Evolutionary conservation across 1,140 invertebrate genomes (phyloP), one percentile per base, ranked within the genome.

Genomic region (Drosophila prosaltans): DNA sequence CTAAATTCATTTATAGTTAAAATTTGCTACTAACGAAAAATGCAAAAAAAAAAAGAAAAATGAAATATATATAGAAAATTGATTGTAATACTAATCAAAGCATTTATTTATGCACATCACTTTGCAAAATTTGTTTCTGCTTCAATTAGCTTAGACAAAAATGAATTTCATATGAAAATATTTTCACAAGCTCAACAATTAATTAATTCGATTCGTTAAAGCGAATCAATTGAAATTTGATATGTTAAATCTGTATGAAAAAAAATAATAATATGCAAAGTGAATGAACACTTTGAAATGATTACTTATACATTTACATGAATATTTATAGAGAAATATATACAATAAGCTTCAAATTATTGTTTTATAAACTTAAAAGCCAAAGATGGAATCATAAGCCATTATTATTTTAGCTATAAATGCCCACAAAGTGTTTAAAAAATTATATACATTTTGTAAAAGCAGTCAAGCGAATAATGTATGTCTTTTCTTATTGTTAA

Each of bases 141-240:
- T 26, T 51, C 45, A 51, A 51, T 51, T 51, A 26, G 45, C 45
- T 51, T 51, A 51, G 45, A 8, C n/a, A 51, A 51, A 57, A 57
- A 16, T 8, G 30, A 57, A 57, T 28, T 57, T 57, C 57, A 28
- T 68, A 63, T 16, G 55, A 59, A 75, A 76, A 64, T 58, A 66
- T 74, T 74, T 65, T 73, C 43, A 68, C 43, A 75, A 69, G 30
- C 65, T 48, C 16, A 28, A 16, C 43, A 69, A 75, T 63, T 69
- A 75, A 75, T 75, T 74, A 74, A 68, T 67, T 75, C 43, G 36
- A 43, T 74, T 74, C 39, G 26, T 30, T 63, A 45, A 16, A 55
- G n/a, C 9, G 26, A 54, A 11, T 57, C 54, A 57, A 57, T 57
- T 3, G 11, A 30, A 57, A 57, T 57, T 36, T 3, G 11, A 55